Evolutionary conservation across 2,888 invertebrate genomes (phyloP).

Genomic region (Ochropacha duplaris): DNA sequence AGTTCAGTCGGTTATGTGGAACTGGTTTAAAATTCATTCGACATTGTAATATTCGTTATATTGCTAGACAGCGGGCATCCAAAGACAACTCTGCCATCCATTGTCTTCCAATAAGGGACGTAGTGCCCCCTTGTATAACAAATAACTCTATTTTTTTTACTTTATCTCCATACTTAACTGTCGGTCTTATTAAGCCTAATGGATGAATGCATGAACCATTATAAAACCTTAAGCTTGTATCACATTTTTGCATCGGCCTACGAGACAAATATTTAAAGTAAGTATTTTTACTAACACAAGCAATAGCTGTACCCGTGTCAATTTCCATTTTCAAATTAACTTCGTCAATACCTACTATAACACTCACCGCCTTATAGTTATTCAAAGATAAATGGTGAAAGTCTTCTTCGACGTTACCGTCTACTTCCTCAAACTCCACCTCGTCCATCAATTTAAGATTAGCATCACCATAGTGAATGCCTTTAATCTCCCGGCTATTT

Average conservation of each 20-base stretch:
- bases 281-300: constrained; percentile 25
- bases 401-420: constrained; percentile 9
- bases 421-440: constrained; percentile 1
- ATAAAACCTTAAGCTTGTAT: constrained; percentile 17
- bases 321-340: constrained; percentile 23
- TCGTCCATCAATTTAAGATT: too few relatives aligned
- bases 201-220: constrained; percentile 17
- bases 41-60: too few relatives aligned
- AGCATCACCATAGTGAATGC: not conserved
- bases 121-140: constrained; percentile 15
- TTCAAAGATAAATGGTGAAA: constrained; percentile 16
- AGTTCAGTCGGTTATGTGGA: too few relatives aligned
- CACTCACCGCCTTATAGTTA: constrained; percentile 21
- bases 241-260: constrained; percentile 11
- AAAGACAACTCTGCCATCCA: too few relatives aligned
- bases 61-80: too few relatives aligned
- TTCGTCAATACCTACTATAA: constrained; percentile 15
- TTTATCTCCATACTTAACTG: constrained; percentile 6
- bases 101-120: too few relatives aligned
- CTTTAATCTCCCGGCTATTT: not conserved
- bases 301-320: constrained; percentile 29
- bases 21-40: too few relatives aligned
- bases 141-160: constrained; percentile 10
- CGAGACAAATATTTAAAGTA: constrained; percentile 16
- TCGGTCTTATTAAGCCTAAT: constrained; percentile 15